Evolutionary conservation across 2,113 vertebrate genomes (phyloP).

Genomic region (Athene noctua): DNA sequence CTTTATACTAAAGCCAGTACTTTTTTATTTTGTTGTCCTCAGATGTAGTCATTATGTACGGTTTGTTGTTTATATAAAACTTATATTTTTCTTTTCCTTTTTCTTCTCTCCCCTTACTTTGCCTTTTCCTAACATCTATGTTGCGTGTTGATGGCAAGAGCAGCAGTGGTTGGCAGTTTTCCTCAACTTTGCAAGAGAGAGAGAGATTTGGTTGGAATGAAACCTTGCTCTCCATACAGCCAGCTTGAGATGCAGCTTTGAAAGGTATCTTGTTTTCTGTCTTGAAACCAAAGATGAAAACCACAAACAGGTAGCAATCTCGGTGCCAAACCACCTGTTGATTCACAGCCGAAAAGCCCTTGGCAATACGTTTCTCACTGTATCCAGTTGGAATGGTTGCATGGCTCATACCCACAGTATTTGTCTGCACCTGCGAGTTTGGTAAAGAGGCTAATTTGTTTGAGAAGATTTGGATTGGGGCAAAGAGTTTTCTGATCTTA

Average conservation of each 20-base stretch:
- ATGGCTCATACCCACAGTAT: neutral
- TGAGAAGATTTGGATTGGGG: neutral
- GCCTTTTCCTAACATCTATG: slow-evolving; percentile 54
- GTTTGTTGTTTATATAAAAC: slow-evolving; percentile 62
- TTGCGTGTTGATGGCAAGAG: slow-evolving; percentile 18
- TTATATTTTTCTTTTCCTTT: slow-evolving; percentile 46
- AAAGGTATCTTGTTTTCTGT: slow-evolving; percentile 73
- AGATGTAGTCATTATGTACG: slow-evolving; percentile 35
- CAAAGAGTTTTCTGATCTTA: neutral
- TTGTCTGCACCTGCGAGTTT: neutral
- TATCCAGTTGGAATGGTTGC: neutral
- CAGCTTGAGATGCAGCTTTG: slow-evolving; percentile 68
- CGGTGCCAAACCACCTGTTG: slow-evolving; percentile 67
- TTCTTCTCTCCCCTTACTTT: slow-evolving; percentile 58
- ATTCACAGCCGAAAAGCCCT: slow-evolving; percentile 41
- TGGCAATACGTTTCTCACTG: slow-evolving; percentile 15
- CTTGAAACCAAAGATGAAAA: slow-evolving; percentile 66
- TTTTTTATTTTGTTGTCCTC: slow-evolving; percentile 38
- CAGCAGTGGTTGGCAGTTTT: slow-evolving; percentile 71
- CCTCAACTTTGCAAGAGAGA: slow-evolving; percentile 39
- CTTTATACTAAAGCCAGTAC: neutral
- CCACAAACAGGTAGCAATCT: slow-evolving; percentile 46
- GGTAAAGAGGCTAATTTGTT: neutral
- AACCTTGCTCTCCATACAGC: slow-evolving; percentile 58
- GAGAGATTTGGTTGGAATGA: slow-evolving; percentile 70